These are phyloP conservation scores for Discoglossus pictus DNA, from an alignment of 2,797 vertebrate species.

Conservation along the genomic window DNA sequence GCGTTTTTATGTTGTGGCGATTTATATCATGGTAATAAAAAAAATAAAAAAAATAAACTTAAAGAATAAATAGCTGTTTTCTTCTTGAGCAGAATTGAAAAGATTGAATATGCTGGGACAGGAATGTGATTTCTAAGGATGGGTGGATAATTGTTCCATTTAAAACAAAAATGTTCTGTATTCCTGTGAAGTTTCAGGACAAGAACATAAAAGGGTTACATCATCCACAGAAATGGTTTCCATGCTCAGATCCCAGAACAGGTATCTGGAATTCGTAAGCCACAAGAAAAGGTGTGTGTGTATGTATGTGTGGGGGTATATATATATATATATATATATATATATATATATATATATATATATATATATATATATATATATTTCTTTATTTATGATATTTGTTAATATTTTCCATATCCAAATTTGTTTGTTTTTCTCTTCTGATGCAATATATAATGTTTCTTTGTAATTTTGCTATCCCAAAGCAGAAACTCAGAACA, in stretches of 20 bases:
- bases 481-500: no score
- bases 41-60: neutral
- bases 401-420: no score
- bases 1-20: no score
- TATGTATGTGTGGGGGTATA: no score
- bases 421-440: no score
- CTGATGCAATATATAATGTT: no score
- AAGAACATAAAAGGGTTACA: constrained; percentile 32
- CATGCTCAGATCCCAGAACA: constrained; percentile 18
- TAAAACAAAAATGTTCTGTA: neutral
- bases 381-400: no score
- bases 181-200: constrained; percentile 10
- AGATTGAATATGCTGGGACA: constrained; percentile 6
- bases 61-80: neutral
- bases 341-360: no score
- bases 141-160: constrained; percentile 24
- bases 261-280: constrained; percentile 22
- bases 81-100: constrained; percentile 3
- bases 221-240: neutral
- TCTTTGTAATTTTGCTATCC: no score
- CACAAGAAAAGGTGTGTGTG: constrained; percentile 27
- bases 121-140: constrained; percentile 19
- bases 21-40: no score
- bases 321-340: no score
- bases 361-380: no score